Base-by-base conservation (phyloP, 2,113 vertebrate species). In the Platysternon megacephalum region DNA sequence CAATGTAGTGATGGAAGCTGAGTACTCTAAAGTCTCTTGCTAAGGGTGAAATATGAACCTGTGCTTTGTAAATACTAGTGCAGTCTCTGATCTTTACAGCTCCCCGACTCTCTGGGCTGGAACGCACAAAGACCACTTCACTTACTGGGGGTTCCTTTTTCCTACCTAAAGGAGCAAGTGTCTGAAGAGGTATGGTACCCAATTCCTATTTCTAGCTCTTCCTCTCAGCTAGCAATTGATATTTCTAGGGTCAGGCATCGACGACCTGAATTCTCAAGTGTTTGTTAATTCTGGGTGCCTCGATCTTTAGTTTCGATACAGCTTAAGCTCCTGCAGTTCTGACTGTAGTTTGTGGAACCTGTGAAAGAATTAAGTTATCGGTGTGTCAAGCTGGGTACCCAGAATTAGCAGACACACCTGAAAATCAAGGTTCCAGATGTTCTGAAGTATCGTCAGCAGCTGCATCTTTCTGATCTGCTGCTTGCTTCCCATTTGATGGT, bases 131-230 rank as follows among this genome's bases (percentile, higher is more conserved):
- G 98, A 91, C 97, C 98, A 0, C 98, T 99, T 58, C 98, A 99
- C 55, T 97, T 99, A 83, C 97, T 99, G 88, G 98, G 98, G 0
- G 96, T 99, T 56, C 98, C 99, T 1, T 98, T 99, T 16, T 89
- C 98, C 48, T 98, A 98, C n/a, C 94, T 99, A 94, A 99, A 98
- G 98, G 98, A 99, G 44, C 98, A 99, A 93, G 98, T 99, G 35
- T 35, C 97, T 32, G 98, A 98, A n/a, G 98, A 98, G 98, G 99
- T 99, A 98, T 94, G 29, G 0, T 21, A 1, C 13, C 17, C 24
- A 26, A 4, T 3, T 44, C 28, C 1, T 0, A 5, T 79, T 51
- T 53, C 46, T 2, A 0, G 6, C 39, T 21, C 81, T 4, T 44
- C 46, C 58, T 89, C 44, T 10, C 21, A 0, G 2, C 51, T n/a